phyloP scores from a whole-genome alignment of 2,797 vertebrate genomes.

The Sardinella longiceps region DNA sequence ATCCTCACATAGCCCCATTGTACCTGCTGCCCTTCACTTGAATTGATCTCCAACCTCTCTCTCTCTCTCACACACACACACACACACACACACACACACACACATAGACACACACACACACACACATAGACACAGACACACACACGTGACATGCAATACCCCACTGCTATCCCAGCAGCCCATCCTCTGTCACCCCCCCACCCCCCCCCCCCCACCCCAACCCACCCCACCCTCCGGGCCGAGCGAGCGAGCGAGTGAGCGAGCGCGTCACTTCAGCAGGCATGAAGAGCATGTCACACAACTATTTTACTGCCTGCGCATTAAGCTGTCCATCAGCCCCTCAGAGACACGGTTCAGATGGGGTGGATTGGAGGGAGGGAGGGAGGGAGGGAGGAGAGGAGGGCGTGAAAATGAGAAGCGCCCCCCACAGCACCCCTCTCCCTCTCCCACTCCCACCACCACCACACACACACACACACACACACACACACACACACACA shows the following conservation, averaged over 20 bases:
- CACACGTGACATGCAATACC: neutral
- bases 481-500: too few species aligned
- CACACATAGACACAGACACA: neutral
- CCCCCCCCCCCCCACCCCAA: neutral
- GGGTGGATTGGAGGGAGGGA: neutral
- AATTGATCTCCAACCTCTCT: neutral
- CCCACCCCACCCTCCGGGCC: neutral
- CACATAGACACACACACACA: neutral
- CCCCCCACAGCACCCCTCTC: too few species aligned
- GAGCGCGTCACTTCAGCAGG: slow-evolving; percentile 43
- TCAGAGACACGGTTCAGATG: slow-evolving; percentile 31
- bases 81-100: neutral
- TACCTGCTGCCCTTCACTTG: too few species aligned
- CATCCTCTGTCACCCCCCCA: neutral
- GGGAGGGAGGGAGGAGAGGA: neutral
- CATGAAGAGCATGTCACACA: slow-evolving; percentile 59
- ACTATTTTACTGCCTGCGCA: slow-evolving; percentile 55
- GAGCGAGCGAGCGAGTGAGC: neutral
- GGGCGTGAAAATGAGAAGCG: neutral
- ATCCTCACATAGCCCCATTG: too few species aligned
- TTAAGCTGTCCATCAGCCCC: slow-evolving; percentile 56
- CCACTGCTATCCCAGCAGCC: neutral
- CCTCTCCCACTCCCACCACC: neutral
- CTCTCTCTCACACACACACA: neutral
- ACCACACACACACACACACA: too few species aligned